phyloP scores from a whole-genome alignment of 2,797 vertebrate genomes.

The Bradypus variegatus region DNA sequence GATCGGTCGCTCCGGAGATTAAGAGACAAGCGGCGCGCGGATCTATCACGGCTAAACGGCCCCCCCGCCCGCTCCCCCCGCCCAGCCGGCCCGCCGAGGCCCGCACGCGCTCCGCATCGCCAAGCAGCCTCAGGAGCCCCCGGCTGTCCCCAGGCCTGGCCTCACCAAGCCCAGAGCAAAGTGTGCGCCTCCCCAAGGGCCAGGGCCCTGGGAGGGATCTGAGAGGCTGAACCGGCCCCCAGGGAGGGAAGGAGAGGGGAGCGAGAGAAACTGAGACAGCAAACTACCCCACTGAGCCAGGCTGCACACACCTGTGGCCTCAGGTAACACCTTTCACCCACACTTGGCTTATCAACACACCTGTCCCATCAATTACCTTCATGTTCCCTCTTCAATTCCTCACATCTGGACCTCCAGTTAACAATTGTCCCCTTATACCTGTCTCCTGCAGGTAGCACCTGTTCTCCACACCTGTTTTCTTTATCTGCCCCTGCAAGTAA shows the following conservation, averaged over 20 bases:
- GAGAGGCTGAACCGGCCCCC: not conserved
- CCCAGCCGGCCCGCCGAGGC: constrained; percentile 72
- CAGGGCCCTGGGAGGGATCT: constrained; percentile 8
- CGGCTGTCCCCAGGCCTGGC: constrained; percentile 24
- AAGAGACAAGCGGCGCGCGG: constrained; percentile 96
- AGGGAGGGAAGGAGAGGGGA: not conserved
- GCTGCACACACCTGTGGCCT: constrained; percentile 30
- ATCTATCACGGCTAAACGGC: constrained; percentile 86
- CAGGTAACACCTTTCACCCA: constrained; percentile 35
- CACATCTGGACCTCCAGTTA: not conserved
- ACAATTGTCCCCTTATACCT: not conserved
- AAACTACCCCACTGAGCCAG: not conserved
- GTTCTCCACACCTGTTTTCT: not conserved
- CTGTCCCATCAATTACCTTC: not conserved
- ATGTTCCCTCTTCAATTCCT: not conserved
- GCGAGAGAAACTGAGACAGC: not conserved
- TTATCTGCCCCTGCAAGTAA: not conserved
- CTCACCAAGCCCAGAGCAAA: constrained; percentile 22
- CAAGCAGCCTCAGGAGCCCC: constrained; percentile 59
- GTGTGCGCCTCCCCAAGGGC: constrained; percentile 5
- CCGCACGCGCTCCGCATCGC: constrained; percentile 66
- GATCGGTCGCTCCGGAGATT: constrained; percentile 97
- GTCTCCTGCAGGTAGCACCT: not conserved
- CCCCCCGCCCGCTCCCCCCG: constrained; percentile 75
- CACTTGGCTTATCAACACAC: not conserved